These are phyloP conservation scores for Labrus mixtus DNA, from an alignment of 2,113 vertebrate species.

Conservation along the genomic window DNA sequence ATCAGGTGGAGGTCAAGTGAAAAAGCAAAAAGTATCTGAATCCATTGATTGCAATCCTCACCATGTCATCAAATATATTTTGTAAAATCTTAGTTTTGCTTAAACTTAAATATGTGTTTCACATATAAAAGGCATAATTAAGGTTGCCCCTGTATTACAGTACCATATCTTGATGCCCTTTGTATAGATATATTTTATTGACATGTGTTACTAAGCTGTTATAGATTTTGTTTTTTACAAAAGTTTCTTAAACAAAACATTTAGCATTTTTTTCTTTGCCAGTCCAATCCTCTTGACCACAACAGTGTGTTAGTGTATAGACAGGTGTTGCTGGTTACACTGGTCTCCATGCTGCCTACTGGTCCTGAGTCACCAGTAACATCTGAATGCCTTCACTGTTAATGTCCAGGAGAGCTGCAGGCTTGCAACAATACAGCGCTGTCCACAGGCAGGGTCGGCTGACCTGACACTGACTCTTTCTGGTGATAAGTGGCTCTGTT, in stretches of 20 bases:
- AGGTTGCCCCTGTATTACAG: too few relatives aligned
- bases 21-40: conserved; percentile 23
- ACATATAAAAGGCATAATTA: too few relatives aligned
- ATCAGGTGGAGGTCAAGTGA: conserved; percentile 38
- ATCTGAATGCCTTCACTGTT: conserved; percentile 74
- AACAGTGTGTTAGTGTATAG: conserved; percentile 63
- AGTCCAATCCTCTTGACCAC: conserved; percentile 13
- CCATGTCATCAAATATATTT: not conserved
- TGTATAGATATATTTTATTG: too few relatives aligned
- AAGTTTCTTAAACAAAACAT: not conserved
- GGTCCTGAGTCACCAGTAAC: conserved; percentile 75
- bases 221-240: too few relatives aligned
- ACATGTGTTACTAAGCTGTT: too few relatives aligned
- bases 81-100: too few relatives aligned
- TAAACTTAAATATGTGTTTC: too few relatives aligned
- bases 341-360: conserved; percentile 51
- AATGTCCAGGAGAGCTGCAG: conserved; percentile 61
- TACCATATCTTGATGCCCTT: too few relatives aligned
- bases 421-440: conserved; percentile 76
- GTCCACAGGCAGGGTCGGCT: conserved; percentile 65
- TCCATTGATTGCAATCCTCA: conserved; percentile 15
- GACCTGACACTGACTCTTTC: conserved; percentile 73
- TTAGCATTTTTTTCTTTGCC: not conserved
- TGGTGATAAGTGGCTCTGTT: conserved; percentile 64
- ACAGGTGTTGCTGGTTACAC: conserved; percentile 72